These are phyloP conservation scores for Agriopis marginaria DNA, from an alignment of 2,888 invertebrate species.

Conservation along the genomic window DNA sequence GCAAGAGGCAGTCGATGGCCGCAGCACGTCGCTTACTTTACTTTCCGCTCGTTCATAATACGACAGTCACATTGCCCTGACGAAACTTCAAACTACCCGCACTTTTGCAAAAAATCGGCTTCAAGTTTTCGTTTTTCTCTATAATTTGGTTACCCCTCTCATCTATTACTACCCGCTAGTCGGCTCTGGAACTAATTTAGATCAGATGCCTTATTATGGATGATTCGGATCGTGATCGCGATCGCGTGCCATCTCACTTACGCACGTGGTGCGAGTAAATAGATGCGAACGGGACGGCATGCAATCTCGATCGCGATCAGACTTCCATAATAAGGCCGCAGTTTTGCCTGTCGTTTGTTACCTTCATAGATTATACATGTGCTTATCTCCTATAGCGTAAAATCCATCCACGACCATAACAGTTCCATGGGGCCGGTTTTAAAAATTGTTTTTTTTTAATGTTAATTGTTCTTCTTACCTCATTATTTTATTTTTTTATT, in stretches of 20 bases:
- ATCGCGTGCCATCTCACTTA: too few species aligned
- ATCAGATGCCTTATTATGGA: too few species aligned
- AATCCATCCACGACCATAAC: slow-evolving; percentile 25
- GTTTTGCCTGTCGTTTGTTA: slow-evolving; percentile 31
- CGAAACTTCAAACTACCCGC: slow-evolving; percentile 47
- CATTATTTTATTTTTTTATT: slow-evolving; percentile 67
- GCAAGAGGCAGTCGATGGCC: slow-evolving; percentile 23
- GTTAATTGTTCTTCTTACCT: slow-evolving; percentile 52
- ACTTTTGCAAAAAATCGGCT: slow-evolving; percentile 50
- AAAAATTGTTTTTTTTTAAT: slow-evolving; percentile 30
- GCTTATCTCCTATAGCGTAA: slow-evolving; percentile 36
- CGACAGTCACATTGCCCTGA: slow-evolving; percentile 40
- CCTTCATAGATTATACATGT: slow-evolving; percentile 35
- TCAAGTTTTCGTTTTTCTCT: slow-evolving; percentile 50
- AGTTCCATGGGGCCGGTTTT: slow-evolving; percentile 45
- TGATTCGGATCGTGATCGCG: too few species aligned
- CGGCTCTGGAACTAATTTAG: slow-evolving; percentile 42
- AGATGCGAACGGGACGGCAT: too few species aligned
- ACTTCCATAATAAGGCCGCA: too few species aligned
- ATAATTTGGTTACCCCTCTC: slow-evolving; percentile 46
- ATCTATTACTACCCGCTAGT: slow-evolving; percentile 30
- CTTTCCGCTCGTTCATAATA: slow-evolving; percentile 46
- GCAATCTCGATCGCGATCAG: too few species aligned
- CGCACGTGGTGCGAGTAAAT: too few species aligned
- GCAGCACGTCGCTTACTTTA: slow-evolving; percentile 64